Base-by-base conservation (phyloP, 2,797 vertebrate species). In the Coregonus suidteri region DNA sequence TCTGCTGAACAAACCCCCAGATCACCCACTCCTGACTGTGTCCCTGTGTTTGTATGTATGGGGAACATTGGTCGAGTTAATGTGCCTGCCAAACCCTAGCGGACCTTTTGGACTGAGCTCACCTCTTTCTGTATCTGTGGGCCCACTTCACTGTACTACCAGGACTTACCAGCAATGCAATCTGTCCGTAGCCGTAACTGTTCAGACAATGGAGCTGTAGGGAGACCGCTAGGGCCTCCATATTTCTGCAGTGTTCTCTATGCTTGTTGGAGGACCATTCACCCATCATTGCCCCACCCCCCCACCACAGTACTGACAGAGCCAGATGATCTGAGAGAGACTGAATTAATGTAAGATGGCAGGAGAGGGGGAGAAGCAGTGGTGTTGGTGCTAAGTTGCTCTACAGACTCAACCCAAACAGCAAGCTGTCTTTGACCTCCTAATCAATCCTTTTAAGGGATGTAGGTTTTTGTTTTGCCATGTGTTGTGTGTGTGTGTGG, bases 401-500 rank as follows among this genome's bases (percentile, higher is more conserved):
- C 54, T 59, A 59, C 4, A 25, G n/a, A 25, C 20, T 62, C 20
- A 3, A 7, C 59, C 59, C 59, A 64, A 64, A 25, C 20, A n/a
- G 4, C 9, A 65, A 20, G 14, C 65, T 75, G 64, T 25, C 35
- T 74, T 74, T 64, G 59, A 64, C 59, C 16, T 64, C n/a, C 59
- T 30, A 25, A 64, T 64, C 20, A 64, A 25, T 25, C 59, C 20
- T 64, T 68, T 34, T 68, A 68, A 20, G 31, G 66, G 66, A 68
- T 18, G 30, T 86, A 31, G 80, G 31, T 79, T 47, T 47, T 66
- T 81, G 84, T 79, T 83, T 75, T 66, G 20, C 59, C 67, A 68
- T 47, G 20, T 79, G 37, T 81, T 70, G 78, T 82, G 72, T 74
- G 53, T 83, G 79, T 81, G 53, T 83, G 79, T 81, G 77, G 67